These are phyloP conservation scores for Ametastegia equiseti DNA, from an alignment of 2,888 invertebrate species.

Conservation along the genomic window DNA sequence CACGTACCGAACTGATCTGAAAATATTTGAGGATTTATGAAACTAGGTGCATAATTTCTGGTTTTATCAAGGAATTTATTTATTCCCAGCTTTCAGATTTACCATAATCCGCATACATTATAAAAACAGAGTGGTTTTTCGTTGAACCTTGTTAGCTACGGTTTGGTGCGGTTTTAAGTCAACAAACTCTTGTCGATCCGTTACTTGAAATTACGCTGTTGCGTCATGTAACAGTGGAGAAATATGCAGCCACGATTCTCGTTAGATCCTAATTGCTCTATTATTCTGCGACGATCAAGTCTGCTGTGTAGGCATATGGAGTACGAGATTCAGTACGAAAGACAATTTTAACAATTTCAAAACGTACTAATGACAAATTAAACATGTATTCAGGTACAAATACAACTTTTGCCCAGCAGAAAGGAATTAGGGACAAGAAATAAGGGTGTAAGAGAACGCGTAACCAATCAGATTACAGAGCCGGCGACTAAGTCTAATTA, in stretches of 20 bases:
- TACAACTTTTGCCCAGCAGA: background rate
- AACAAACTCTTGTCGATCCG: background rate
- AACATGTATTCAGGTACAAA: background rate
- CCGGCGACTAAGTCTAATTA: slow-evolving; percentile 19
- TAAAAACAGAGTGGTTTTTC: background rate
- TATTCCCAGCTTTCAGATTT: background rate
- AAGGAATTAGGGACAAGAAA: background rate
- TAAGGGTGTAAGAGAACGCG: background rate
- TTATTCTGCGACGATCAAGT: slow-evolving; percentile 29
- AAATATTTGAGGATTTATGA: background rate
- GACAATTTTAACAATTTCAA: background rate
- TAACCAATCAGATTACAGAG: slow-evolving; percentile 28
- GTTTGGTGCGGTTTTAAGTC: background rate
- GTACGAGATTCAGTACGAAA: background rate
- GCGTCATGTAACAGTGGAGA: background rate
- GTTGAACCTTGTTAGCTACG: background rate
- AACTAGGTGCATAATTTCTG: background rate
- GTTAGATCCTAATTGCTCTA: slow-evolving; percentile 20
- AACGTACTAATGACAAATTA: slow-evolving; percentile 32
- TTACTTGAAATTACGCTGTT: background rate
- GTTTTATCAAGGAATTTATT: background rate
- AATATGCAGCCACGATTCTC: slow-evolving; percentile 22
- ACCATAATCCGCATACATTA: background rate
- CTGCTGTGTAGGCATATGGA: slow-evolving; percentile 5
- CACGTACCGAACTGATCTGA: no score